These are phyloP conservation scores for Nematolebias whitei DNA, from an alignment of 2,113 vertebrate genomes.

Conservation along the genomic window DNA sequence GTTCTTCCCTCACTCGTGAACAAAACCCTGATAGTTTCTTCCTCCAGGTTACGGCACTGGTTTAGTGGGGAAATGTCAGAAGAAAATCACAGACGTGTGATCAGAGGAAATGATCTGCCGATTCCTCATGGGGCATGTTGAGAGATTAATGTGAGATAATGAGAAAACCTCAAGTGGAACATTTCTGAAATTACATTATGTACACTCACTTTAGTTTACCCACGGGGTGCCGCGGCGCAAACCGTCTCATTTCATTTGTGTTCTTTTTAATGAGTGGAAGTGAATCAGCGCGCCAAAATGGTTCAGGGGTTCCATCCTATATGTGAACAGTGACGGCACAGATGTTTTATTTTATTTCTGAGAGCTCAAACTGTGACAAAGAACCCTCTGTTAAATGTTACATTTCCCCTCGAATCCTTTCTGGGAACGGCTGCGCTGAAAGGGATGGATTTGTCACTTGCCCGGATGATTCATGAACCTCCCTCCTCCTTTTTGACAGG, in stretches of 20 bases:
- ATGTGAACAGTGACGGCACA: background rate
- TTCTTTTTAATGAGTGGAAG: conserved; percentile 55
- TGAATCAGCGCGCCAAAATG: background rate
- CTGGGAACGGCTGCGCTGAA: conserved; percentile 11
- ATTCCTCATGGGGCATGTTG: conserved; percentile 24
- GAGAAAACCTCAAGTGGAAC: conserved; percentile 74
- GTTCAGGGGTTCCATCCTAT: conserved; percentile 14
- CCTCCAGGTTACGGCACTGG: too few species aligned
- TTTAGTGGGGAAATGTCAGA: background rate
- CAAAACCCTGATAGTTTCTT: too few species aligned
- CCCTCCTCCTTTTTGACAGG: conserved; percentile 26
- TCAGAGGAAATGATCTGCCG: conserved; percentile 29
- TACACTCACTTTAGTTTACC: conserved; percentile 50
- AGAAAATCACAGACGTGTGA: conserved; percentile 36
- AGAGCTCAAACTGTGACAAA: background rate
- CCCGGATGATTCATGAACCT: conserved; percentile 53
- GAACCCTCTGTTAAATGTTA: conserved; percentile 2
- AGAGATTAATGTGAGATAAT: conserved; percentile 71
- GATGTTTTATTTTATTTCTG: background rate
- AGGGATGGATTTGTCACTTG: conserved; percentile 39
- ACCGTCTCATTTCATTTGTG: conserved; percentile 62
- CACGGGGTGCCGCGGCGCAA: conserved; percentile 31
- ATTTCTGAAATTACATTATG: conserved; percentile 62
- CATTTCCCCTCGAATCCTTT: conserved; percentile 9
- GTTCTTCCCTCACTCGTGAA: too few species aligned